A percentile compares a stretch with the other conserved stretches of the same genome.
Conservation (phyloP, 2,888 invertebrate species). For the Cephus spinipes region DNA sequence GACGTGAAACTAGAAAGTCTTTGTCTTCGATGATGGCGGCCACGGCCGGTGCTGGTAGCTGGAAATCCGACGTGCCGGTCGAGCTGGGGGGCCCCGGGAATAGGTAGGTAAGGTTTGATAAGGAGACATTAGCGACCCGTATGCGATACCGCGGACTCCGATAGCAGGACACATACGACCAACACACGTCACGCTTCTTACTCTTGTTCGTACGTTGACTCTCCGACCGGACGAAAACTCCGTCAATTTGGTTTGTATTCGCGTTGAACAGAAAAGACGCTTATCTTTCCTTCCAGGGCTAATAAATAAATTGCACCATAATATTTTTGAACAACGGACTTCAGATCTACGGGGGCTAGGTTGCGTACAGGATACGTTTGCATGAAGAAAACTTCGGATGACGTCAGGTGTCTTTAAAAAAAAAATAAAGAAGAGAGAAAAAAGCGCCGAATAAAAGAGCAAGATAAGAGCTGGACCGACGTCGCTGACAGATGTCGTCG, state of each 20-base stretch:
- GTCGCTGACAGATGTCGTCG: neutral
- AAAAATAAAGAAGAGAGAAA: neutral
- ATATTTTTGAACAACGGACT: neutral
- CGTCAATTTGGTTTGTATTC: neutral
- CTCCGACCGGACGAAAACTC: neutral
- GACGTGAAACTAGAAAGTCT: constrained; percentile 50
- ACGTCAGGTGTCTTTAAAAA: neutral
- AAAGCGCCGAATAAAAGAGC: neutral
- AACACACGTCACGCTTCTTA: constrained; percentile 29
- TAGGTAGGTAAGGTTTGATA: constrained; percentile 57
- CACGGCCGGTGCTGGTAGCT: constrained; percentile 43
- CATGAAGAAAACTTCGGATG: neutral
- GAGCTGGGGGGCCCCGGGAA: constrained; percentile 36
- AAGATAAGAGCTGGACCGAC: neutral
- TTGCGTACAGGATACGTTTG: neutral
- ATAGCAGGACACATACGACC: constrained; percentile 48
- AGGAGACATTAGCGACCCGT: constrained; percentile 66
- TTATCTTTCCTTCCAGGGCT: neutral
- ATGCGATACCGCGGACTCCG: constrained; percentile 55
- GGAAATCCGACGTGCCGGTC: constrained; percentile 36
- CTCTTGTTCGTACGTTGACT: constrained; percentile 31
- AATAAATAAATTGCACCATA: neutral
- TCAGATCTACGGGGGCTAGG: too few species aligned
- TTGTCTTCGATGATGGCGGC: constrained; percentile 44
- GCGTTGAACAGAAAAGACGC: neutral